These are phyloP conservation scores for Argyrosomus regius DNA, from an alignment of 2,797 vertebrate genomes.

Conservation along the genomic window DNA sequence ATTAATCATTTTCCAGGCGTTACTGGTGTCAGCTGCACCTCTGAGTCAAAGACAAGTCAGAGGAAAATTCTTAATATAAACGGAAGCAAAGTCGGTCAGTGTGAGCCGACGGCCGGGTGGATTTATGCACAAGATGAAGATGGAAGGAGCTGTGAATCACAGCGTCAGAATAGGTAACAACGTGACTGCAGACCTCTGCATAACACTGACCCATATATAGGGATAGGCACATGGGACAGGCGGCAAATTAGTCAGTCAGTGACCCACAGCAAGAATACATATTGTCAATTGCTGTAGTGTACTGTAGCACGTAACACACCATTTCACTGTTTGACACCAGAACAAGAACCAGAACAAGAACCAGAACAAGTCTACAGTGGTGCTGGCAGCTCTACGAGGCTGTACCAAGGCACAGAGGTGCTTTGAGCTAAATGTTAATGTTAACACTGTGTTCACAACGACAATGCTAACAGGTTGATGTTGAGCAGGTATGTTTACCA, in stretches of 20 bases:
- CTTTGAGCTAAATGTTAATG: no score
- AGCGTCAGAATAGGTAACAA: not conserved
- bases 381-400: no score
- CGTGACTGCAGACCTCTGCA: conserved; percentile 15
- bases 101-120: not conserved
- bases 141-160: conserved; percentile 37
- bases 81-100: not conserved
- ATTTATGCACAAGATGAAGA: conserved; percentile 5
- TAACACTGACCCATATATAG: not conserved
- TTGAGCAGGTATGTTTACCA: no score
- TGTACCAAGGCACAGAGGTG: no score
- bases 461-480: no score
- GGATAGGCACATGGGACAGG: not conserved
- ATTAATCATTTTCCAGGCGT: not conserved
- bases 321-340: not conserved
- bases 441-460: no score
- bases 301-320: not conserved
- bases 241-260: not conserved
- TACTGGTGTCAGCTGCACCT: not conserved
- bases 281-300: not conserved
- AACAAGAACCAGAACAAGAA: no score
- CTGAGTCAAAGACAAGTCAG: conserved; percentile 3
- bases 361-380: no score
- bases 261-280: not conserved
- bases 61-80: conserved; percentile 18